These are phyloP conservation scores for Archocentrus centrarchus DNA, from an alignment of 2,113 vertebrate species.

Conservation along the genomic window DNA sequence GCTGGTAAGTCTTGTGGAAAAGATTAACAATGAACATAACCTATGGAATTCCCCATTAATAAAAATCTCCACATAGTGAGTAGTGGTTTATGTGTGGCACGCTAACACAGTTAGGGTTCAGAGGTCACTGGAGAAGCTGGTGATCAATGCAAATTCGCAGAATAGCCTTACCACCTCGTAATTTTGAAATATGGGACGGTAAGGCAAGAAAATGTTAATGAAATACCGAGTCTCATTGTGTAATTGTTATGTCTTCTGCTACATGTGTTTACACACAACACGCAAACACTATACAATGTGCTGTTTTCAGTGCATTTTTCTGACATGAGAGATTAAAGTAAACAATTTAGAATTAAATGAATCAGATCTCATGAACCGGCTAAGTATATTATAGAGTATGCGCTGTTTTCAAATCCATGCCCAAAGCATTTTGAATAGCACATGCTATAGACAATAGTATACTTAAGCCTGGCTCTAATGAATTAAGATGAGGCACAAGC, in stretches of 20 bases:
- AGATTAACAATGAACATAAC: not conserved
- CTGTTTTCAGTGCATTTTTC: not conserved
- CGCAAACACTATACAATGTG: not conserved
- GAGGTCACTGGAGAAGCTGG: not conserved
- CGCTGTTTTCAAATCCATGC: no score
- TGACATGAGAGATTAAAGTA: not conserved
- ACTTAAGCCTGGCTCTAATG: no score
- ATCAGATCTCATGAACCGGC: no score
- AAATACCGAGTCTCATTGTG: not conserved
- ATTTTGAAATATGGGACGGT: not conserved
- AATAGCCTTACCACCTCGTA: not conserved
- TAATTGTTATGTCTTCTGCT: not conserved
- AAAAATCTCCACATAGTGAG: not conserved
- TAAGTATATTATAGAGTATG: no score
- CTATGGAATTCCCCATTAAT: no score
- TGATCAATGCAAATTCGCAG: slow-evolving; percentile 3
- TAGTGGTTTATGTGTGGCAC: not conserved
- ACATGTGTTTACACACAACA: not conserved
- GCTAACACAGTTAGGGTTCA: not conserved
- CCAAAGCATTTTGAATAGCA: no score
- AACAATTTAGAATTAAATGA: not conserved
- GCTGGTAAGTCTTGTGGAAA: not conserved
- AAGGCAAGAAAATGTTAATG: not conserved
- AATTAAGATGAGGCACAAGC: no score
- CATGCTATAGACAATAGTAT: no score